phyloP scores from a whole-genome alignment of 2,113 vertebrate genomes.

The Echinops telfairi region DNA sequence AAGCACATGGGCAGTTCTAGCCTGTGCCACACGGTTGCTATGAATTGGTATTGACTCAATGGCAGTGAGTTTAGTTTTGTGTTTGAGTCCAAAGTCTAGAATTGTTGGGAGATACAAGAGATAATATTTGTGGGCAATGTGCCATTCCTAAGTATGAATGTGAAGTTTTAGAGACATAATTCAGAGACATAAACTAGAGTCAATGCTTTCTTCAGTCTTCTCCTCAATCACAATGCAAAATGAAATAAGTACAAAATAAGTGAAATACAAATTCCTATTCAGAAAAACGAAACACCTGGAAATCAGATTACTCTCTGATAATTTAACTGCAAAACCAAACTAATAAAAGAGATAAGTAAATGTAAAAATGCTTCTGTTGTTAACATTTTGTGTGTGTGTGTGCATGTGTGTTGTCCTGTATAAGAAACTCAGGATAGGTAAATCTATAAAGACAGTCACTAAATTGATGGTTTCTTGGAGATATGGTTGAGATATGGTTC shows the following conservation, averaged over 20 bases:
- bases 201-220: background rate
- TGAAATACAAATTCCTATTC: background rate
- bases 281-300: background rate
- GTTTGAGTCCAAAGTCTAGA: background rate
- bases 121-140: background rate
- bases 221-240: background rate
- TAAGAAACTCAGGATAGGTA: too few relatives aligned
- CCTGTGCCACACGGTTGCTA: too few relatives aligned
- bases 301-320: background rate
- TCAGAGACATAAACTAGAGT: background rate
- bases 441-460: too few relatives aligned
- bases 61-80: too few relatives aligned
- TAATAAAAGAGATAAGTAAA: background rate
- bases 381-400: too few relatives aligned
- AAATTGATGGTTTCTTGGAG: too few relatives aligned
- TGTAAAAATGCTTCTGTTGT: background rate
- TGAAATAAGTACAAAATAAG: background rate
- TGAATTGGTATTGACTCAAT: too few relatives aligned
- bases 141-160: background rate
- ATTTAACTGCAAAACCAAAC: conserved; percentile 19
- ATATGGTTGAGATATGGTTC: background rate
- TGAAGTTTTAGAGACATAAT: background rate
- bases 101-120: background rate
- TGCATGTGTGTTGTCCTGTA: too few relatives aligned
- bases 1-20: too few relatives aligned